Evolutionary conservation across 2,797 vertebrate species (phyloP), one percentile per base, ranked within the genome.

Genomic region (Cyprinella venusta): DNA sequence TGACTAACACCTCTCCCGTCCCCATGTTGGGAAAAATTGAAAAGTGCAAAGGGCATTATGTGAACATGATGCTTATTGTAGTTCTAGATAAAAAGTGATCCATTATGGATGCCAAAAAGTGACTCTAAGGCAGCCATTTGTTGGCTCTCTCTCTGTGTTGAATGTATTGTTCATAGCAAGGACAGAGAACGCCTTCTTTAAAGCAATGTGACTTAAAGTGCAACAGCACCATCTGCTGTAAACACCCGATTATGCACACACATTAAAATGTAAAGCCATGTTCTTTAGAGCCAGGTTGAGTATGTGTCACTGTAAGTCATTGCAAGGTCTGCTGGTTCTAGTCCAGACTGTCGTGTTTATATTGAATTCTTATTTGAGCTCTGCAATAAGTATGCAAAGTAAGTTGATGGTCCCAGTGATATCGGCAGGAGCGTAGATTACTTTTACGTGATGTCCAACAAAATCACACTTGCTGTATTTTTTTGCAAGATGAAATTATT

Each of bases 151-250:
- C 12, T 45, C 4, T 13, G 7, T 3, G 2, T 94, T 93, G 93
- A 91, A 92, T 92, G 91, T 92, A 92, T 92, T 94, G 92, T 92
- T 91, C 92, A 90, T 89, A 89, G 88, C 88, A 91, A 90, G 91
- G 88, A 86, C 89, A 89, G 84, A 90, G 21, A 85, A 84, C 86
- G 89, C 88, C 87, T 93, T 91, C 90, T 91, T 63, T 76, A 7
- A 8, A 63, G 40, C 54, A n/a, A 21, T 16, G 15, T 40, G 5
- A 79, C 83, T 85, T 89, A 84, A 86, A 86, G 90, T 91, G 87
- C 93, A 95, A 94, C 91, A 95, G 91, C 89, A 85, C 92, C 94
- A 92, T 93, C 94, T 94, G 45, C 91, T 92, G 94, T 90, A 88
- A 63, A 84, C 26, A 40, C 15, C 56, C 74, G 45, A 87, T 87